phyloP scores from a whole-genome alignment of 2,113 vertebrate genomes.

The Antechinus stuartii region DNA sequence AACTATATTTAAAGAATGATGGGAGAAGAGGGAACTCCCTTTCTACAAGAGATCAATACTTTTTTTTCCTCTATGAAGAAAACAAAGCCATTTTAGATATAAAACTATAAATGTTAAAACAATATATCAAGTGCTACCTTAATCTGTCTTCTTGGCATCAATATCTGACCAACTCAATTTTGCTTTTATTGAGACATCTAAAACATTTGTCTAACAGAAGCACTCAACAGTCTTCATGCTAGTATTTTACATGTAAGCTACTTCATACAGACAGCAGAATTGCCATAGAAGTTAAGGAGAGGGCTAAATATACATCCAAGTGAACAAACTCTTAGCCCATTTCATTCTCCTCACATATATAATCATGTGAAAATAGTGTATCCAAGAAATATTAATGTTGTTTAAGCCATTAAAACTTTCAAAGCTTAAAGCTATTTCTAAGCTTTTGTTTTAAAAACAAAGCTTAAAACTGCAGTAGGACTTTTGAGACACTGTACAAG shows the following conservation, averaged over 20 bases:
- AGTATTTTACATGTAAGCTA: accelerated
- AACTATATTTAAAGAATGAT: constrained; percentile 45
- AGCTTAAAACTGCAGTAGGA: background rate
- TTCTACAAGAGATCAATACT: background rate
- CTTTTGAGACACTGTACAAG: background rate
- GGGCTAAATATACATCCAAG: accelerated
- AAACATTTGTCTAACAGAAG: constrained; percentile 46
- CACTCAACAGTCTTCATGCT: background rate
- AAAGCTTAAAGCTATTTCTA: background rate
- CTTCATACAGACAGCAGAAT: background rate
- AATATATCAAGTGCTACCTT: constrained; percentile 52
- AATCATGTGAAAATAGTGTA: background rate
- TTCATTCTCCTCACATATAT: background rate
- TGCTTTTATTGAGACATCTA: constrained; percentile 52
- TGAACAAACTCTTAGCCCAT: background rate
- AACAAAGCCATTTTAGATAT: background rate
- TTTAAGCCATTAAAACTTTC: background rate
- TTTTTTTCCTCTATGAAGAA: background rate
- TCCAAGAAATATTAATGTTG: background rate
- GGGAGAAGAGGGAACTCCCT: background rate
- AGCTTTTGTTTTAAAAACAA: background rate
- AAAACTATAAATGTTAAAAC: background rate
- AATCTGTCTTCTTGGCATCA: constrained; percentile 21
- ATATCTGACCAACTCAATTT: constrained; percentile 63
- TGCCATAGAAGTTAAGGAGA: background rate